Conservation (phyloP, 2,797 vertebrate species). For the Thalassophryne amazonica region DNA sequence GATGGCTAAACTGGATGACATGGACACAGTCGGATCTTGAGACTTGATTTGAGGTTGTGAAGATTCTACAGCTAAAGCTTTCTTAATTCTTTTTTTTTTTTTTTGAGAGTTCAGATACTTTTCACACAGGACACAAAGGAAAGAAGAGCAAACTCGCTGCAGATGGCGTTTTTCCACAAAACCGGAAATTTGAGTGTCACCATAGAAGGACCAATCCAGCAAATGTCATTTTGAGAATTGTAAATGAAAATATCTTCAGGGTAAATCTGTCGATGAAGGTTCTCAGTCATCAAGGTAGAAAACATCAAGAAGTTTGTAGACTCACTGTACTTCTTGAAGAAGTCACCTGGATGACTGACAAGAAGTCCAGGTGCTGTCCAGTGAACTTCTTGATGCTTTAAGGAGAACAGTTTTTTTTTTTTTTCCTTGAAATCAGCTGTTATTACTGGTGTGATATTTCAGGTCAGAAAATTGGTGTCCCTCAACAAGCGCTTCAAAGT, state of each 20-base stretch:
- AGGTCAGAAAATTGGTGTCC: background rate
- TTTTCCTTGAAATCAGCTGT: background rate
- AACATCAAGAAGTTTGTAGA: no score
- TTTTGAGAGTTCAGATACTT: conserved; percentile 21
- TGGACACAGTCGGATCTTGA: conserved; percentile 12
- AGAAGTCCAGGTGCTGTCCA: no score
- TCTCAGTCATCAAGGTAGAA: no score
- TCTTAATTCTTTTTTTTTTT: no score
- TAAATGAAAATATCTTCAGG: background rate
- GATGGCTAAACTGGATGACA: conserved; percentile 3
- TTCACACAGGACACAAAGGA: conserved; percentile 18
- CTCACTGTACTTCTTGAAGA: no score
- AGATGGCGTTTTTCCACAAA: conserved; percentile 2
- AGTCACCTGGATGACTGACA: no score
- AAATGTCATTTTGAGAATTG: background rate
- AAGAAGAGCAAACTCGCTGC: no score
- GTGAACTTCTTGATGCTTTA: no score
- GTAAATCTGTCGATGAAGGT: no score
- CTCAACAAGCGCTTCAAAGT: background rate
- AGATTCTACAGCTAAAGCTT: conserved; percentile 4
- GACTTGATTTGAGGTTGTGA: conserved; percentile 10
- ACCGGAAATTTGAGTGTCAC: background rate
- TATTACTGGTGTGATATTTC: background rate
- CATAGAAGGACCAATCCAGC: background rate
- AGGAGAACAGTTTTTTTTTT: no score